These are phyloP conservation scores for Microctenopoma lineatum DNA, from an alignment of 2,797 vertebrate genomes.

Conservation along the genomic window DNA sequence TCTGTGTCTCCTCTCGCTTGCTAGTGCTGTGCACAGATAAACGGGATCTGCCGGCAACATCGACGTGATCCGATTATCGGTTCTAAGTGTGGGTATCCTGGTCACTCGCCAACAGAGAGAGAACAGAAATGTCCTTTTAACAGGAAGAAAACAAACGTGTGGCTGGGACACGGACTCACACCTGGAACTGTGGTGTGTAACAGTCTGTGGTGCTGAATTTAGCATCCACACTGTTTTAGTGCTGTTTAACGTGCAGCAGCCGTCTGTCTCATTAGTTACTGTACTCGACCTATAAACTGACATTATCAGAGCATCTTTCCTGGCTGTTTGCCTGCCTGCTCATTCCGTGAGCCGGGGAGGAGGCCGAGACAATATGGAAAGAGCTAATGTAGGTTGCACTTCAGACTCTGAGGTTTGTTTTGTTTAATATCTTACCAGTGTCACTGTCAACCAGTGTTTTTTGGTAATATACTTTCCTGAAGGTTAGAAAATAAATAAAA, in stretches of 20 bases:
- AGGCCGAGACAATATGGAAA: not conserved
- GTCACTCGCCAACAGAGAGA: no score
- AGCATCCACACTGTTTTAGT: not conserved
- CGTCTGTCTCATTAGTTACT: not conserved
- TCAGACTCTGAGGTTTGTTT: not conserved
- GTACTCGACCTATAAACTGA: not conserved
- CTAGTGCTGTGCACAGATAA: not conserved
- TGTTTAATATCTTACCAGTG: not conserved
- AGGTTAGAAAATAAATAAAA: no score
- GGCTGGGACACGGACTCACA: no score
- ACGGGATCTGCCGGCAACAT: not conserved
- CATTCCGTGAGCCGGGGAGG: not conserved
- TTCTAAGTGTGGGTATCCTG: no score
- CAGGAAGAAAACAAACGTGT: no score
- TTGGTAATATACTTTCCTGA: no score
- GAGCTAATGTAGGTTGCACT: not conserved
- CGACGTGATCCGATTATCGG: conserved; percentile 33
- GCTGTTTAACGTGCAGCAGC: not conserved
- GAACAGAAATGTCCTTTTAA: no score
- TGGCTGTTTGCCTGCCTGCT: conserved; percentile 10
- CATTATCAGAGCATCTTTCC: not conserved
- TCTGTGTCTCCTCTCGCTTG: conserved; percentile 18
- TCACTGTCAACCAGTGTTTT: not conserved
- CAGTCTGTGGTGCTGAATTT: not conserved
- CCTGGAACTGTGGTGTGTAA: no score